These are phyloP conservation scores for Oncorhynchus nerka DNA, from an alignment of 2,113 vertebrate genomes.

Conservation along the genomic window DNA sequence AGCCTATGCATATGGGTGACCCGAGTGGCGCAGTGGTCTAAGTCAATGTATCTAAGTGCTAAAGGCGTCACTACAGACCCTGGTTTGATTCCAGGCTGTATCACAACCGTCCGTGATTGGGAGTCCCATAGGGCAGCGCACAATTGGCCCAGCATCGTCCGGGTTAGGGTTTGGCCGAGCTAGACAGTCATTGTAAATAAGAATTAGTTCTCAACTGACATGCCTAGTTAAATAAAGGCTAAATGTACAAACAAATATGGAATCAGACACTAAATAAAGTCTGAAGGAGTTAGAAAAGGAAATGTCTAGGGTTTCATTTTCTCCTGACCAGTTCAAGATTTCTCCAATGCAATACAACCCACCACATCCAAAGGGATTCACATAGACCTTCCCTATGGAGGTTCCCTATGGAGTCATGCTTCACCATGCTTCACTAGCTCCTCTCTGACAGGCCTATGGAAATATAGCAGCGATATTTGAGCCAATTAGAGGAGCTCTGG, in stretches of 20 bases:
- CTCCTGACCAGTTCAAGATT: conserved; percentile 29
- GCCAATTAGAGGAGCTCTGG: conserved; percentile 62
- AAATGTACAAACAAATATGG: not conserved
- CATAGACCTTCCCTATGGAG: not conserved
- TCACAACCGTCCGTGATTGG: too few relatives aligned
- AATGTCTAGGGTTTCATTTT: conserved; percentile 52
- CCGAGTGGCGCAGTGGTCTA: too few relatives aligned
- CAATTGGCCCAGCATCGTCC: too few relatives aligned
- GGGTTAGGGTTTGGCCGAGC: too few relatives aligned
- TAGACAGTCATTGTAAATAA: too few relatives aligned
- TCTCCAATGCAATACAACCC: conserved; percentile 36
- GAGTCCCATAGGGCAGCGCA: too few relatives aligned
- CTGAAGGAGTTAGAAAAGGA: conserved; percentile 28
- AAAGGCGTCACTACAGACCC: too few relatives aligned
- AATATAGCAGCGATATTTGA: conserved; percentile 39
- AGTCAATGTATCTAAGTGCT: too few relatives aligned
- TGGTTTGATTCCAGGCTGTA: too few relatives aligned
- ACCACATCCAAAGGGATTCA: conserved; percentile 32
- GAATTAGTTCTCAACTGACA: too few relatives aligned
- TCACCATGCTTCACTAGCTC: conserved; percentile 48
- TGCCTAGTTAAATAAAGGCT: too few relatives aligned
- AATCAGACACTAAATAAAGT: conserved; percentile 36
- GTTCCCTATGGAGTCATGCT: conserved; percentile 18
- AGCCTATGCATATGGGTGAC: not conserved
- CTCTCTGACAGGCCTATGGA: conserved; percentile 42